Evolutionary conservation across 2,113 vertebrate species (phyloP), one percentile per base, ranked within the genome.

Genomic region (Oryzias curvinotus): DNA sequence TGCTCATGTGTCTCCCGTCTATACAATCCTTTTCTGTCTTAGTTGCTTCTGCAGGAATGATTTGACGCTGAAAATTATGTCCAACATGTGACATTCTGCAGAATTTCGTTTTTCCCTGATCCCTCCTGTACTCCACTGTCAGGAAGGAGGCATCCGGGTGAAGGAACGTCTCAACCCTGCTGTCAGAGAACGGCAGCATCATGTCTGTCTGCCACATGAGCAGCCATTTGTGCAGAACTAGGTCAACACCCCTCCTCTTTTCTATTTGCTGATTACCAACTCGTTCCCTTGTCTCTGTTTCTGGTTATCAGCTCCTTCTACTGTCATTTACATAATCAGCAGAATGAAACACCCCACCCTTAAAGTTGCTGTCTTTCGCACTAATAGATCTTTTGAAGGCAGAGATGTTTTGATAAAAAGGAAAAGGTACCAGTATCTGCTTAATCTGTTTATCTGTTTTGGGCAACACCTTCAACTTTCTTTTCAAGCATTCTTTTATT

Each of bases 191-290:
- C 14, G 68, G 74, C 57, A 56, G 57, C 62, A 77, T 71, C 83
- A 69, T 62, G 75, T 81, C 62, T 78, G 83, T 81, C 86, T 86
- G 73, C 70, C 59, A 81, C 84, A 86, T 19, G 62, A 88, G 67
- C 81, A 82, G 83, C 85, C 89, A 88, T 91, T 90, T 85, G 67
- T 66, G 66, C 77, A 88, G 75, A 92, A 91, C 87, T 90, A 90
- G 91, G 92, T 92, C 91, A 91, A 82, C 68, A 64, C 63, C 71
- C 85, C 73, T 73, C 73, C 69, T 63, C 67, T 68, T 71, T 19
- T 26, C 71, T 77, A 67, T 85, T 80, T 75, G 44, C 72, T 84
- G 75, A 78, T 75, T 69, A 73, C 56, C 67, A 68, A 58, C 74
- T 69, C 52, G 46, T 85, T 68, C 47, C 76, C 63, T 75, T 42